Conservation (phyloP, 2,797 vertebrate species). For the Eurystomus glaucurus region DNA sequence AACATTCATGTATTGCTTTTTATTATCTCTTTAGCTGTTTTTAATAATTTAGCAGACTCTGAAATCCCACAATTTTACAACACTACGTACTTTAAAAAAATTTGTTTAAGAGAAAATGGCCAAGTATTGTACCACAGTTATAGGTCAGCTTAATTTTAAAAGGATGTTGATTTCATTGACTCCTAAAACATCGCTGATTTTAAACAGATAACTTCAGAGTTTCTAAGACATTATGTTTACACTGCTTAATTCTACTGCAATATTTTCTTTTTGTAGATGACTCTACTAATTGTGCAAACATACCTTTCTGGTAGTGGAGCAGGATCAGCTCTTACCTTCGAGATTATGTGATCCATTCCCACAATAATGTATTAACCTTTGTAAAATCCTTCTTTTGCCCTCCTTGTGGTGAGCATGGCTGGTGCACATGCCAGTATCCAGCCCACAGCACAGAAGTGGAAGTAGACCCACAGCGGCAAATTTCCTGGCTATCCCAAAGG, state of each 20-base stretch:
- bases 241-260: slow-evolving; percentile 36
- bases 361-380: not conserved
- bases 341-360: not conserved
- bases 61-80: not conserved
- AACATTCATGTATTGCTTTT: not conserved
- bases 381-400: not conserved
- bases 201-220: slow-evolving; percentile 46
- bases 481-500: not conserved
- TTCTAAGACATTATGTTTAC: not conserved
- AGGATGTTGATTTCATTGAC: slow-evolving; percentile 56
- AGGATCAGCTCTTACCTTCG: not conserved
- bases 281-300: not conserved
- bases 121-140: slow-evolving; percentile 39
- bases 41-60: not conserved
- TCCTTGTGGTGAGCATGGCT: not conserved
- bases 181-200: slow-evolving; percentile 66
- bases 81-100: not conserved
- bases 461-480: not conserved
- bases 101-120: slow-evolving; percentile 47
- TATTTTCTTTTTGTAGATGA: not conserved
- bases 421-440: not conserved
- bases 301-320: not conserved
- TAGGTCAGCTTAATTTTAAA: slow-evolving; percentile 67
- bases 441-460: not conserved
- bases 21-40: not conserved